These are phyloP conservation scores for Malacosoma neustria DNA, from an alignment of 2,888 invertebrate species.

Conservation along the genomic window DNA sequence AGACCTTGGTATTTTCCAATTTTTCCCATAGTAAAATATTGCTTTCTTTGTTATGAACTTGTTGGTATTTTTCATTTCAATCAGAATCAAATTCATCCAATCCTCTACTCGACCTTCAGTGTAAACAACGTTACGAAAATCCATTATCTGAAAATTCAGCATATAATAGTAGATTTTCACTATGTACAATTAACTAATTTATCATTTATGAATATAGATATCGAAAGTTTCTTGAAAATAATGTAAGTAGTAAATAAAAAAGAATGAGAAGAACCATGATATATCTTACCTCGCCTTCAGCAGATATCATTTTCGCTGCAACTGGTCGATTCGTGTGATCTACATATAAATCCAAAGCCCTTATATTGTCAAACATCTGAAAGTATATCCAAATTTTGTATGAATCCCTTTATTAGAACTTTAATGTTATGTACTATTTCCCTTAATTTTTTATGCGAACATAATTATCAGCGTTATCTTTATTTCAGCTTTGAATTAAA, in stretches of 20 bases:
- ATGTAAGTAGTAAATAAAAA: too few species aligned
- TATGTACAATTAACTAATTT: too few species aligned
- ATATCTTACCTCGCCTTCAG: slow-evolving; percentile 82
- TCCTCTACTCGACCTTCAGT: slow-evolving; percentile 91
- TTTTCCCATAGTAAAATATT: slow-evolving; percentile 89
- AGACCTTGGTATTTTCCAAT: slow-evolving; percentile 77
- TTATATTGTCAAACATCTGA: slow-evolving; percentile 94
- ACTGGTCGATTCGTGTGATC: slow-evolving; percentile 79
- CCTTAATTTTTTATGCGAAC: too few species aligned
- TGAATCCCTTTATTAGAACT: background rate
- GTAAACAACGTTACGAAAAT: slow-evolving; percentile 80
- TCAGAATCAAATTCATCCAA: slow-evolving; percentile 92
- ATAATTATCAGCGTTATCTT: too few species aligned
- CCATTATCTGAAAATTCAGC: slow-evolving; percentile 80
- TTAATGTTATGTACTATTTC: background rate
- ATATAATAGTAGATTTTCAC: too few species aligned
- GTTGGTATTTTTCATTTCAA: slow-evolving; percentile 90
- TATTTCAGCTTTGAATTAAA: too few species aligned
- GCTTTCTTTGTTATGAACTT: slow-evolving; percentile 90
- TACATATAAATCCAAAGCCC: slow-evolving; percentile 79
- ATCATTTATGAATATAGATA: too few species aligned
- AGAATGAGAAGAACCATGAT: too few species aligned
- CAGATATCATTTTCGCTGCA: slow-evolving; percentile 89
- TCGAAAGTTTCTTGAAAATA: too few species aligned
- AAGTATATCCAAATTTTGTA: slow-evolving; percentile 12